phyloP scores from a whole-genome alignment of 2,797 vertebrate species.

The Acrossocheilus fasciatus region DNA sequence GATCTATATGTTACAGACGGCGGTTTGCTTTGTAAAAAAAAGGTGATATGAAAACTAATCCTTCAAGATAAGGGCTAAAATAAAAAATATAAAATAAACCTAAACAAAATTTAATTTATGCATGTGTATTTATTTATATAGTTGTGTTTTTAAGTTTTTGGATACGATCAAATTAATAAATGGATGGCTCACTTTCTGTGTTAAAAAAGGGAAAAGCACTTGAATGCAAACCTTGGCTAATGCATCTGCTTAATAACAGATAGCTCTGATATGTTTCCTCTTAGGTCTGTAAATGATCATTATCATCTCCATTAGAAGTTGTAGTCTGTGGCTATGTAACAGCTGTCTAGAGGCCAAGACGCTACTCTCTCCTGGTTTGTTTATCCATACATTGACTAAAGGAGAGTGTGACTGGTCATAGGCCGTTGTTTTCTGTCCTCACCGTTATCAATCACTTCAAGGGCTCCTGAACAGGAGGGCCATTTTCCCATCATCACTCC shows the following conservation, averaged over 20 bases:
- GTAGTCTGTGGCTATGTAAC: conserved; percentile 59
- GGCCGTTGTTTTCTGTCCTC: conserved; percentile 64
- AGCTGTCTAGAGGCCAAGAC: conserved; percentile 56
- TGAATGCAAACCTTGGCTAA: conserved; percentile 6
- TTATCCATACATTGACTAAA: conserved; percentile 67
- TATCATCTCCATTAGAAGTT: conserved; percentile 62
- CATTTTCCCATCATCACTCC: conserved; percentile 75
- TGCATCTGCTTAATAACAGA: conserved; percentile 21
- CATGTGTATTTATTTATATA: neutral
- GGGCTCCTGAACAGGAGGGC: conserved; percentile 66
- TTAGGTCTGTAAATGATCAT: conserved; percentile 69
- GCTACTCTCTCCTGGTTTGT: conserved; percentile 67
- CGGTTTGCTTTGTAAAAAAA: neutral
- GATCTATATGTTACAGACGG: conserved; percentile 49
- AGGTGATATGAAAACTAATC: neutral
- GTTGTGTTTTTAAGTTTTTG: neutral
- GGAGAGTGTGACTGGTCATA: conserved; percentile 57
- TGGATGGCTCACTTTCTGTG: neutral
- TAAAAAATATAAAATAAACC: conserved; percentile 10
- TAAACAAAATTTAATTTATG: neutral
- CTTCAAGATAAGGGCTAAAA: neutral
- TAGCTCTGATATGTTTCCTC: conserved; percentile 60
- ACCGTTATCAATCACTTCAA: conserved; percentile 74
- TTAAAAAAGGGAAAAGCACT: neutral
- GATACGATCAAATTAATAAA: neutral